phyloP scores from a whole-genome alignment of 2,888 invertebrate genomes.

The Bembecia ichneumoniformis region DNA sequence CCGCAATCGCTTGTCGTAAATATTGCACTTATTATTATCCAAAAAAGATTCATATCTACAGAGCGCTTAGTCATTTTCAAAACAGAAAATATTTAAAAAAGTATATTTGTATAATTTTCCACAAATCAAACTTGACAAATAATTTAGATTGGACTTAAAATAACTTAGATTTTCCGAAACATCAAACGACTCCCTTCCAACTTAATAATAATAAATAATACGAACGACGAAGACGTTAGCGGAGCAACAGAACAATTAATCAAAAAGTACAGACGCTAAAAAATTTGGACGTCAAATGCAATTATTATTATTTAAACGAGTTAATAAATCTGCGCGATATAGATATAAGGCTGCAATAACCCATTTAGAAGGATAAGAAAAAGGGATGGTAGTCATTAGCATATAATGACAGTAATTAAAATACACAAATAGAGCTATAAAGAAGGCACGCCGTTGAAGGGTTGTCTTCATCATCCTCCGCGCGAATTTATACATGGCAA shows the following conservation, averaged over 20 bases:
- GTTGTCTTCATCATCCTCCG: conserved; percentile 66
- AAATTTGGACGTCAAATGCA: conserved; percentile 34
- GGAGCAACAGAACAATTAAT: conserved; percentile 55
- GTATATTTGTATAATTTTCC: no score
- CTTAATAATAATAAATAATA: conserved; percentile 66
- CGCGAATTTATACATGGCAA: conserved; percentile 69
- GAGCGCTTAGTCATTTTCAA: no score
- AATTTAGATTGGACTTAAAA: conserved; percentile 21
- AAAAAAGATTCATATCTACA: no score
- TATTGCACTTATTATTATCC: no score
- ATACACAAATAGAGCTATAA: conserved; percentile 80
- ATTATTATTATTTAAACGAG: conserved; percentile 68
- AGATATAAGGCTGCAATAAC: conserved; percentile 69
- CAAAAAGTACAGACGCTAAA: conserved; percentile 49
- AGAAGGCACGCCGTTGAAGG: conserved; percentile 68
- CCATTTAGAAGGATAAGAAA: conserved; percentile 73
- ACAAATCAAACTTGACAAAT: neutral
- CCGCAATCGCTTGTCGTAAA: no score
- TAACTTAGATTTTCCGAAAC: conserved; percentile 40
- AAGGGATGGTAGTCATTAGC: conserved; percentile 73
- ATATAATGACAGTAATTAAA: conserved; percentile 81
- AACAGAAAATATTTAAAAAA: no score
- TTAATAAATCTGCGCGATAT: conserved; percentile 51
- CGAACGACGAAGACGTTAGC: conserved; percentile 42
- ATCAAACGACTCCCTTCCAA: conserved; percentile 60